Evolutionary conservation across 2,888 invertebrate genomes (phyloP).

Genomic region (Megalurothrips usitatus): DNA sequence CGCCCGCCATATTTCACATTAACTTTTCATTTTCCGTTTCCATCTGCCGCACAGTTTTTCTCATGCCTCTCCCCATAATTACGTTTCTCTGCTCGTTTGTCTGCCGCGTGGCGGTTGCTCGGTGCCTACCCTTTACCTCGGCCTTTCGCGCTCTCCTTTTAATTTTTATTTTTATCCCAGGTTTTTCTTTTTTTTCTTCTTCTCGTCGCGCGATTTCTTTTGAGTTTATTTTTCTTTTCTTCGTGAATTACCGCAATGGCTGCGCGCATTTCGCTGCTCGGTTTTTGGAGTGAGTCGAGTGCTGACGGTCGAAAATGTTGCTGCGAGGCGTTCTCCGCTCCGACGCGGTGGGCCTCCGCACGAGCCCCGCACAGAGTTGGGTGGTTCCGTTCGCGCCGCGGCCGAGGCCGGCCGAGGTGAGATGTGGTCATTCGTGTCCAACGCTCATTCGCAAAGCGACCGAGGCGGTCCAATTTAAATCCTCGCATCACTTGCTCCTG

Average conservation of each 20-base stretch:
- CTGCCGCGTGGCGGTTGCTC: neutral
- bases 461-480: no score
- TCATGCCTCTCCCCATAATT: neutral
- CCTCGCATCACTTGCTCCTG: no score
- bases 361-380: no score
- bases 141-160: neutral
- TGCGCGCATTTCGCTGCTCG: neutral
- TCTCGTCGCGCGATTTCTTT: neutral
- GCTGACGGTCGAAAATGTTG: no score
- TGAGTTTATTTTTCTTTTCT: neutral
- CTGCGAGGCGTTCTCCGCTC: no score
- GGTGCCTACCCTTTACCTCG: conserved; percentile 6
- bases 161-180: neutral
- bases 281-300: no score
- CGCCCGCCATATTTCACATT: conserved; percentile 22
- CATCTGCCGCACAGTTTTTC: conserved; percentile 19
- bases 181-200: no score
- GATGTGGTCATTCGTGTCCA: no score
- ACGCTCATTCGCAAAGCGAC: no score
- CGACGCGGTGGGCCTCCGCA: no score
- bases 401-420: no score
- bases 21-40: conserved; percentile 26
- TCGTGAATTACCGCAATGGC: neutral
- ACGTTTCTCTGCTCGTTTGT: conserved; percentile 22
- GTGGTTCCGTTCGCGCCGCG: no score